These are phyloP conservation scores for Lithobius niger DNA, from an alignment of 1,140 invertebrate genomes.

Conservation along the genomic window DNA sequence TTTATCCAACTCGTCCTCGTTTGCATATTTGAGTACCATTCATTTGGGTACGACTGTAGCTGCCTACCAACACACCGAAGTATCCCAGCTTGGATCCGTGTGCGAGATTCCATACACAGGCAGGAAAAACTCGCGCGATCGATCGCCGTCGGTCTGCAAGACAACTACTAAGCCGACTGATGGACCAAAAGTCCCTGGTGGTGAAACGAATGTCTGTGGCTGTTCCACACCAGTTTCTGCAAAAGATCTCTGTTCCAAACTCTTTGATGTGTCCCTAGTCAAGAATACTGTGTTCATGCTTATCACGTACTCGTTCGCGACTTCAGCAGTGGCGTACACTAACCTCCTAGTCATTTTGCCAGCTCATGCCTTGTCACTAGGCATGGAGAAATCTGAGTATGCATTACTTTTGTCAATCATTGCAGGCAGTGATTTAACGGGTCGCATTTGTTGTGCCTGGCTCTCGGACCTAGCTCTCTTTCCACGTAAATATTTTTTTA, in stretches of 20 bases:
- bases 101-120: neutral
- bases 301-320: conserved; percentile 65
- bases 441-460: conserved; percentile 64
- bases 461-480: conserved; percentile 55
- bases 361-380: conserved; percentile 50
- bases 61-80: conserved; percentile 26
- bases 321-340: conserved; percentile 69
- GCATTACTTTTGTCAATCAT: conserved; percentile 61
- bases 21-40: conserved; percentile 65
- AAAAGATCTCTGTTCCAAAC: conserved; percentile 42
- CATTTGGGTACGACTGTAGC: conserved; percentile 68
- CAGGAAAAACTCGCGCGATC: too few relatives aligned
- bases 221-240: conserved; percentile 16
- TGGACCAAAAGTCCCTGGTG: too few relatives aligned
- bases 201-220: too few relatives aligned
- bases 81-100: neutral
- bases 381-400: conserved; percentile 50
- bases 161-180: too few relatives aligned
- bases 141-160: too few relatives aligned
- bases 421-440: conserved; percentile 59
- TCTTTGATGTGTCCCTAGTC: conserved; percentile 57
- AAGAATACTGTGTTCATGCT: conserved; percentile 65
- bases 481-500: conserved; percentile 63
- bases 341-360: conserved; percentile 70
- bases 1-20: conserved; percentile 51